Base-by-base conservation (phyloP, 2,113 vertebrate species). In the Antechinus flavipes region DNA sequence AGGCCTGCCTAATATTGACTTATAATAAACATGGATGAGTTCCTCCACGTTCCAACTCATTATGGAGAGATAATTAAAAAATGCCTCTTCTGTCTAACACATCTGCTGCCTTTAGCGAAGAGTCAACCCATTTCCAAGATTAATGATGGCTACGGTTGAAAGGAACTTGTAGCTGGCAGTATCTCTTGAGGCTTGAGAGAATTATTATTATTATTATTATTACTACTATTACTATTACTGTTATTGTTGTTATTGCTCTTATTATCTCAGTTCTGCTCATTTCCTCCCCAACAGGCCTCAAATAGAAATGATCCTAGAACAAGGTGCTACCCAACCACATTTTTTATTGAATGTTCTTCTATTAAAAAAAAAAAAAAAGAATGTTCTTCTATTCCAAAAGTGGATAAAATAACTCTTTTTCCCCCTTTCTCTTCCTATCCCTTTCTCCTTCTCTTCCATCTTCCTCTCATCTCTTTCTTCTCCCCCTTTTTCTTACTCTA, bases 111-210 rank as follows among this genome's bases (percentile, higher is more conserved):
- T 97, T 98, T 98, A 98, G 97, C 94, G 96, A 98, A 95, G 95
- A 97, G 95, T 96, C 97, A 97, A 91, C 97, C 97, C 95, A 97
- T 98, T 97, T 97, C 96, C 76, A 97, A 98, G 97, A 98, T 96
- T 97, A 92, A 97, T 97, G 96, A 93, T 84, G 95, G 53, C 95
- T 95, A 96, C 95, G 91, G 96, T 95, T 22, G 68, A 84, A 96
- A 97, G 96, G 97, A 98, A 98, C 96, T 98, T 54, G 95, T 96
- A 50, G 89, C 97, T 95, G 0, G 0, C 96, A 98, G 97, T 35
- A 76, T 96, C 97, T 84, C 68, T 84, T 42, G 68, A 84, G 68
- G n/a, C n/a, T 84, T 84, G n/a, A 84, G 68, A 84, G 68, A 84
- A 84, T 84, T 23, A 42, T 19, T 14, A 35, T 68, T 14, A 14